phyloP scores from a whole-genome alignment of 2,113 vertebrate genomes.

The Cavia aperea region DNA sequence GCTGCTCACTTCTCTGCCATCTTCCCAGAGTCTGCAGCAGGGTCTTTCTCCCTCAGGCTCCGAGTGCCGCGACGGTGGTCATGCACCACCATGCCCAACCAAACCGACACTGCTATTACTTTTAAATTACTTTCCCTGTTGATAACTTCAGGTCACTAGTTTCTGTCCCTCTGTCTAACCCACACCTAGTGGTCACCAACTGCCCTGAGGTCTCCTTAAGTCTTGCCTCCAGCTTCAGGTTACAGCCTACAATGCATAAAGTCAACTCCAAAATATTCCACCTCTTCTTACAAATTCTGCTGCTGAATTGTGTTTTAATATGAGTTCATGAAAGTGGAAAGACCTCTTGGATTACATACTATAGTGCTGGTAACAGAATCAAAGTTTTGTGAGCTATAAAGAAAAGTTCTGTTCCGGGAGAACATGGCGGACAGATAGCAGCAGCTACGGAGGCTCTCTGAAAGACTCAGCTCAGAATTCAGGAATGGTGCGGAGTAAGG shows the following conservation, averaged over 20 bases:
- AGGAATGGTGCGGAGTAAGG: no score
- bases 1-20: no score
- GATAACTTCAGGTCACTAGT: not conserved
- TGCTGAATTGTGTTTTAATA: not conserved
- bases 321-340: not conserved
- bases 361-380: not conserved
- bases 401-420: not conserved
- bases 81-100: not conserved
- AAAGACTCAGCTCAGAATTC: no score
- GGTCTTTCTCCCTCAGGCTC: not conserved
- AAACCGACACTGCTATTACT: not conserved
- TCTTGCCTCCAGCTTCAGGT: not conserved
- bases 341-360: not conserved
- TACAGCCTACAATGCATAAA: not conserved
- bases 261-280: not conserved
- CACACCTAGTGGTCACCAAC: not conserved
- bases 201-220: not conserved
- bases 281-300: not conserved
- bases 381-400: not conserved
- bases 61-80: not conserved
- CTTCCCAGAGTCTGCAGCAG: no score
- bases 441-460: no score
- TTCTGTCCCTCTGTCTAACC: not conserved
- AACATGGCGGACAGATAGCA: no score
- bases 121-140: not conserved